Base-by-base conservation (phyloP, 2,113 vertebrate species). In the Colossoma macropomum region DNA sequence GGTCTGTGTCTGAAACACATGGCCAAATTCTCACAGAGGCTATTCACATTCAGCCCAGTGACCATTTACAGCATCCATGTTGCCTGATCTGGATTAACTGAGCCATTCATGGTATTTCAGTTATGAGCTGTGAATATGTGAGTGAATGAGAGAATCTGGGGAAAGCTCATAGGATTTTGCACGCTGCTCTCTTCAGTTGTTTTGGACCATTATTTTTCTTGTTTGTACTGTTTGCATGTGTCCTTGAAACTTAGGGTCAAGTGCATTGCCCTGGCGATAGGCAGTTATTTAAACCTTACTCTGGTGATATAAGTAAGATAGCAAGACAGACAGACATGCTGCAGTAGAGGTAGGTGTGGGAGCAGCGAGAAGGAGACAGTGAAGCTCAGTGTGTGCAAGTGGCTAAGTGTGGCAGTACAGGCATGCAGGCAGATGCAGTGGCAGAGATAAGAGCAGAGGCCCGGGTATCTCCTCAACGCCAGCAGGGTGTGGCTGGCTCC, bases 401-500 rank as follows among this genome's bases (percentile, higher is more conserved):
- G 50, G 76, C 56, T 32, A 0, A 48, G 71, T 63, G 30, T 52
- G 50, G 17, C 1, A 28, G 48, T 3, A 15, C 10, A 1, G 23
- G 32, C 52, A 45, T 4, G 41, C 41, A 45, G 41, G 41, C 41
- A 83, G 80, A 86, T 87, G 86, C 85, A 79, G 48, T 38, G 56
- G 0, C 48, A 2, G 0, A 38, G 93, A 95, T 94, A 94, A 94
- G 88, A 19, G 0, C 52, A 13, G n/a, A 13, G 19, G 68, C 0
- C 17, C 8, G 68, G 79, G 84, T 94, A 95, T 95, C 94, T 90
- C 81, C 50, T 25, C 25, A 21, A 0, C 19, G 12, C 56, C 87
- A 73, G 87, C 8, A 65, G 93, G 92, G 92, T 7, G 90, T n/a
- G 90, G 89, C 78, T 12, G 85, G 62, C 75, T 1, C 78, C 45